A percentile compares a stretch with the other conserved stretches of the same genome.
Evolutionary conservation across 2,888 invertebrate species (phyloP).

Genomic region (Drosophila nigricruria): DNA sequence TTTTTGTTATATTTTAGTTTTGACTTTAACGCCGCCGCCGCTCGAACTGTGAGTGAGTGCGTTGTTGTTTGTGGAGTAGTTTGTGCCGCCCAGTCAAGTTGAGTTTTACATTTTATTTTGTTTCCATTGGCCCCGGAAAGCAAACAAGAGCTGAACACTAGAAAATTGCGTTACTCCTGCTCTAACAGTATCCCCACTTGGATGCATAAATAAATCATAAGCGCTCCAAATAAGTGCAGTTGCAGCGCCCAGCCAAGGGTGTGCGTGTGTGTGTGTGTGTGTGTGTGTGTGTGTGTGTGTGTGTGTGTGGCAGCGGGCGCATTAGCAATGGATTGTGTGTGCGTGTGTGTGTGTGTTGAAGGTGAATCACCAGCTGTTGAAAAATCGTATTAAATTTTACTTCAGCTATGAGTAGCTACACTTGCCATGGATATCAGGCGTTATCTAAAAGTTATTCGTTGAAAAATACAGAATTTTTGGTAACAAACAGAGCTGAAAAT

Average conservation of each 20-base stretch:
- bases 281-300: no score
- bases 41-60: no score
- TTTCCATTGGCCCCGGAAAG: constrained; percentile 34
- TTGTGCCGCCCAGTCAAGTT: constrained; percentile 48
- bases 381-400: constrained; percentile 12
- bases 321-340: background rate
- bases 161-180: constrained; percentile 47
- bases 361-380: constrained; percentile 18
- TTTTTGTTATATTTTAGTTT: constrained; percentile 24
- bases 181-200: constrained; percentile 34
- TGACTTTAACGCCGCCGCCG: constrained; percentile 24
- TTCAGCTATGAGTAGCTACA: background rate
- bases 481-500: background rate
- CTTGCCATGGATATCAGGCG: constrained; percentile 4
- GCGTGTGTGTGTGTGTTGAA: constrained; percentile 2
- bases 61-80: constrained; percentile 34
- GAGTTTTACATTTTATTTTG: constrained; percentile 31
- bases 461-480: background rate
- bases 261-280: background rate
- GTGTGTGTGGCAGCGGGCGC: background rate
- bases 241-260: constrained; percentile 1
- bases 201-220: constrained; percentile 76
- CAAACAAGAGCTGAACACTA: constrained; percentile 43
- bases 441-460: constrained; percentile 13
- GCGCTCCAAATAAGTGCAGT: constrained; percentile 56